Evolutionary conservation across 92 coral and sea anemone genomes (phyloP), one percentile per base, ranked within the genome.

Genomic region (Micromussa lordhowensis): DNA sequence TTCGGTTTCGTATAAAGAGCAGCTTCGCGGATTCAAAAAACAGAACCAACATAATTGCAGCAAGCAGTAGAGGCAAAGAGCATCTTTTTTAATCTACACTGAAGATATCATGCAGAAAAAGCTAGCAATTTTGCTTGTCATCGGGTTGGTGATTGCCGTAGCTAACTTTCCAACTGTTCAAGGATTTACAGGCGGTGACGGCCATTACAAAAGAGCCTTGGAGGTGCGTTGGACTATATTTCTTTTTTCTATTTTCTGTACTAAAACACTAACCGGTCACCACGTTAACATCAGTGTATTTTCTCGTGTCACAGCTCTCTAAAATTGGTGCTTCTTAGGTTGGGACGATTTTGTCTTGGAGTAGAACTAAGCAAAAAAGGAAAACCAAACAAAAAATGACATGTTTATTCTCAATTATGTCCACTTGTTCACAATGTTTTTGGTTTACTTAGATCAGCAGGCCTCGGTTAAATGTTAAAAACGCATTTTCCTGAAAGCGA

Each of bases 41-140:
- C 51, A 44, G 32, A 59, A 59, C 71, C 17, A 32, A 14, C 71
- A 79, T 28, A 22, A 9, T 17, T 57, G 26, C 31, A 31, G 61
- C 21, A 22, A 64, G 32, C 61, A 66, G 28, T 66, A 26, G 34
- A 26, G 38, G 14, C 71, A 49, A 15, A 80, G n/a, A 17, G 28
- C 78, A 32, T 28, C 69, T 66, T 66, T 66, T 26, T 17, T 26
- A 14, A 4, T 0, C 26, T 18, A 80, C 83, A 19, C 53, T 18
- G 10, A 22, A 19, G 17, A n/a, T 9, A 22, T 19, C 51, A 80
- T 59, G 83, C 35, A 80, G 54, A 80, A 34, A 35, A 18, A 40
- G 9, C n/a, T 57, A 14, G 55, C 83, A 80, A 36, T 80, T 80
- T 59, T 79, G 30, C 40, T 79, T 55, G 69, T 55, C 10, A n/a